phyloP scores from a whole-genome alignment of 2,888 invertebrate genomes.

The Sturmia bella region DNA sequence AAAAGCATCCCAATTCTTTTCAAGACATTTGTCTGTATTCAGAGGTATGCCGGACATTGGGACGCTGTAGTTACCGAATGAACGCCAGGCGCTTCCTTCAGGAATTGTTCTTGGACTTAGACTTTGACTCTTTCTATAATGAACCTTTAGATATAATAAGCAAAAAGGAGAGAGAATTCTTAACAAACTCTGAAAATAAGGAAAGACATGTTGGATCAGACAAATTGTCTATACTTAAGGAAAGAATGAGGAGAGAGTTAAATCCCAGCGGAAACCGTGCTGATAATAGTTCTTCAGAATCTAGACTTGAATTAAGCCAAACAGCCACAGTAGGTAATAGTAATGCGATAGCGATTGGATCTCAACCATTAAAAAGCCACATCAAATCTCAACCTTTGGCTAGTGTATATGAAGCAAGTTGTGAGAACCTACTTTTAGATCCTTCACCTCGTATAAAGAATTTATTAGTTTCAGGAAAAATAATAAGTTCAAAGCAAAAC shows the following conservation, averaged over 20 bases:
- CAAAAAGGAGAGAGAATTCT: constrained; percentile 75
- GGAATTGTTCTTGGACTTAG: constrained; percentile 94
- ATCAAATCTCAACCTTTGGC: constrained; percentile 81
- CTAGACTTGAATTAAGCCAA: constrained; percentile 41
- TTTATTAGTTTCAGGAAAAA: constrained; percentile 46
- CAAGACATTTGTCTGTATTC: constrained; percentile 96
- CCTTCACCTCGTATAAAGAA: constrained; percentile 72
- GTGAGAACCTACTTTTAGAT: constrained; percentile 81
- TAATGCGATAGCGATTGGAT: constrained; percentile 47
- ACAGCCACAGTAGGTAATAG: constrained; percentile 21
- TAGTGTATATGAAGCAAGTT: constrained; percentile 82
- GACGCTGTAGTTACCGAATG: constrained; percentile 90
- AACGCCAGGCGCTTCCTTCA: constrained; percentile 93
- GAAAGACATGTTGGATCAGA: constrained; percentile 22
- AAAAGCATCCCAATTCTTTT: constrained; percentile 87
- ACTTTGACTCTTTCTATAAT: constrained; percentile 85
- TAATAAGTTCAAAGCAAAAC: constrained; percentile 49
- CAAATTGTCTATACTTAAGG: constrained; percentile 53
- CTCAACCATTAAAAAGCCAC: constrained; percentile 73
- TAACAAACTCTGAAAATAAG: constrained; percentile 51
- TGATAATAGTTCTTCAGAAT: constrained; percentile 48
- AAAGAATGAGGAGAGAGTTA: constrained; percentile 65
- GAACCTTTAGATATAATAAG: constrained; percentile 83
- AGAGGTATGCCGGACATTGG: constrained; percentile 91
- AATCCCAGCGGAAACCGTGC: constrained; percentile 42